Base-by-base conservation (phyloP, 2,113 vertebrate species). In the Eulacestoma nigropectus region DNA sequence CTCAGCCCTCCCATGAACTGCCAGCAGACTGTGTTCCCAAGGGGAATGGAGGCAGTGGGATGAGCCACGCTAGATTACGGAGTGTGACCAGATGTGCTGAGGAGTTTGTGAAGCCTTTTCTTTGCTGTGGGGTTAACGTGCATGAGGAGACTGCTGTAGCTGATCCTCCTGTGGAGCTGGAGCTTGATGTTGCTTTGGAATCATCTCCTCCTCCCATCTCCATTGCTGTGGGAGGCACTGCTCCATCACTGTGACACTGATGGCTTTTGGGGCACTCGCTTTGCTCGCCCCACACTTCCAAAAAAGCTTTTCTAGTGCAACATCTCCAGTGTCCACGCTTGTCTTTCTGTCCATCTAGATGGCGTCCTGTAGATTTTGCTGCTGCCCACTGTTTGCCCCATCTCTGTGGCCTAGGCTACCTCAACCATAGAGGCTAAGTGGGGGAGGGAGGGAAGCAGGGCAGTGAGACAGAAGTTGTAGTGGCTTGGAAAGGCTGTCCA, bases 361-460 rank as follows among this genome's bases (percentile, higher is more conserved):
- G 11, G n/a, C 16, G 41, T 72, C 15, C 9, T 39, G 4, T 16
- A 65, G 37, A 12, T 69, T 84, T 88, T 78, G 20, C 56, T 83
- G 59, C 50, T 80, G 35, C 53, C n/a, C 5, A 5, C 18, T 4
- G 0, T 82, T 89, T 12, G 1, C 32, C n/a, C 18, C 1, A 0
- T 60, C 32, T 10, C n/a, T 37, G 35, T 75, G 44, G 25, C 80
- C 25, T 11, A 41, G 55, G 29, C 41, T 95, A 30, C 63, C 57
- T 83, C 35, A 75, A 3, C 33, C 35, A 67, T 19, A 44, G 49
- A 42, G 15, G 27, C 47, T 19, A 32, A 26, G 29, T 76, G n/a
- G 3, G n/a, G 23, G 37, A 89, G 22, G 23, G 60, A 75, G 30
- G 33, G 13, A 75, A 76, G 44, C 35, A 85, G 46, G 85, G 26